These are phyloP conservation scores for Eupithecia inturbata DNA, from an alignment of 2,888 invertebrate species.

Conservation along the genomic window DNA sequence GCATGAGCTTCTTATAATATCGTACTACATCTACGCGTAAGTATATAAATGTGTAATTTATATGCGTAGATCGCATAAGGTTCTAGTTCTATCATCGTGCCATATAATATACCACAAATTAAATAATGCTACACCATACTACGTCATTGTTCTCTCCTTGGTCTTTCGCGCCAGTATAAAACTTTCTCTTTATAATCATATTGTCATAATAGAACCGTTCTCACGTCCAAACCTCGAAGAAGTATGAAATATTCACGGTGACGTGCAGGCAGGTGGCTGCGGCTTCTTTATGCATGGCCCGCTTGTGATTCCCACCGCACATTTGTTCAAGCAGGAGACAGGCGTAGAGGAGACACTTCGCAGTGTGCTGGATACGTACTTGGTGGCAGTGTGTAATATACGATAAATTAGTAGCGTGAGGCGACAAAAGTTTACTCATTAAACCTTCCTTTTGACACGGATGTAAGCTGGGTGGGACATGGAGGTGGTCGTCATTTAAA, in stretches of 20 bases:
- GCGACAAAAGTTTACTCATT: too few relatives aligned
- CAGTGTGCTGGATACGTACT: too few relatives aligned
- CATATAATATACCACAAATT: neutral
- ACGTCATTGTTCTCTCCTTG: neutral
- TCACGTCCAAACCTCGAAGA: constrained; percentile 55
- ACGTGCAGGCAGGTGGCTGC: constrained; percentile 77
- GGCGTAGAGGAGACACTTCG: neutral
- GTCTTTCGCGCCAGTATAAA: neutral
- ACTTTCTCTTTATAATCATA: neutral
- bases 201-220: neutral
- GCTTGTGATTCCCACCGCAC: constrained; percentile 75
- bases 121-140: neutral
- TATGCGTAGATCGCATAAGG: too few relatives aligned
- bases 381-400: too few relatives aligned
- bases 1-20: too few relatives aligned
- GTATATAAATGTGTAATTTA: too few relatives aligned
- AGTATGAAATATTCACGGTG: constrained; percentile 73
- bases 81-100: too few relatives aligned
- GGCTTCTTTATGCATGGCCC: constrained; percentile 79
- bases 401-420: too few relatives aligned
- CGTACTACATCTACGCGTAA: too few relatives aligned
- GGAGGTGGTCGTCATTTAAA: neutral
- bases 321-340: constrained; percentile 57
- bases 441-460: neutral
- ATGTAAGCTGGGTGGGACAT: neutral